These are phyloP conservation scores for Tuberolachnus salignus DNA, from an alignment of 2,888 invertebrate species.

Conservation along the genomic window DNA sequence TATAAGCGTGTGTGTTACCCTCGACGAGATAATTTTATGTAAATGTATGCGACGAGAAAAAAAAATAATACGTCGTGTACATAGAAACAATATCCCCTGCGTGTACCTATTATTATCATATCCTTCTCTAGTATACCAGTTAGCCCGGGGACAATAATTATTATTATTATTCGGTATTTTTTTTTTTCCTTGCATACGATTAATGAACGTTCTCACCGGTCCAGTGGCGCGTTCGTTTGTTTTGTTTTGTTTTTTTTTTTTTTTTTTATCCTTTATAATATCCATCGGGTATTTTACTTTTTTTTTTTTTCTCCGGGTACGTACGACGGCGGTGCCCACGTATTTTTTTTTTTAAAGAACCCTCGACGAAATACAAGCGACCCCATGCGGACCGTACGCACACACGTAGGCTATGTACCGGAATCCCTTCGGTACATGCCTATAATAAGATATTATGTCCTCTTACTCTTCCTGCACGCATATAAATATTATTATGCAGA, in stretches of 20 bases:
- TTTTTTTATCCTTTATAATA: constrained; percentile 28
- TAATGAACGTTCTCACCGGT: constrained; percentile 56
- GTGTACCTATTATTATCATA: constrained; percentile 42
- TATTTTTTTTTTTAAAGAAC: constrained; percentile 38
- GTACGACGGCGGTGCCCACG: neutral
- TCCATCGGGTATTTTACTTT: neutral
- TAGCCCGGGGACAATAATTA: constrained; percentile 56
- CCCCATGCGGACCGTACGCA: constrained; percentile 39
- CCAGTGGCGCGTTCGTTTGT: constrained; percentile 44
- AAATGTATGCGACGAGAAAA: constrained; percentile 35
- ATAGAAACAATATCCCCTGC: constrained; percentile 53
- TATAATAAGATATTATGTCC: constrained; percentile 41
- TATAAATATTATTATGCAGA: constrained; percentile 53
- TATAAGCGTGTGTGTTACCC: constrained; percentile 3
- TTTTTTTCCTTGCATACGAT: constrained; percentile 54
- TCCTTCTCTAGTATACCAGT: constrained; percentile 20
- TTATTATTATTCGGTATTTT: constrained; percentile 43
- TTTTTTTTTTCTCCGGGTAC: constrained; percentile 17
- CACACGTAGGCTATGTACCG: neutral
- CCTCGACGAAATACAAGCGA: constrained; percentile 34
- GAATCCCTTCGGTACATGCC: constrained; percentile 44
- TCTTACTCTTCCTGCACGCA: constrained; percentile 17
- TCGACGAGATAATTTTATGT: constrained; percentile 52
- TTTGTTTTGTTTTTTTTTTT: constrained; percentile 46
- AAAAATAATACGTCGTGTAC: constrained; percentile 10